Evolutionary conservation across 53 echinoderm and acorn worm genomes (phyloP).

Genomic region (Glandiceps talaboti): DNA sequence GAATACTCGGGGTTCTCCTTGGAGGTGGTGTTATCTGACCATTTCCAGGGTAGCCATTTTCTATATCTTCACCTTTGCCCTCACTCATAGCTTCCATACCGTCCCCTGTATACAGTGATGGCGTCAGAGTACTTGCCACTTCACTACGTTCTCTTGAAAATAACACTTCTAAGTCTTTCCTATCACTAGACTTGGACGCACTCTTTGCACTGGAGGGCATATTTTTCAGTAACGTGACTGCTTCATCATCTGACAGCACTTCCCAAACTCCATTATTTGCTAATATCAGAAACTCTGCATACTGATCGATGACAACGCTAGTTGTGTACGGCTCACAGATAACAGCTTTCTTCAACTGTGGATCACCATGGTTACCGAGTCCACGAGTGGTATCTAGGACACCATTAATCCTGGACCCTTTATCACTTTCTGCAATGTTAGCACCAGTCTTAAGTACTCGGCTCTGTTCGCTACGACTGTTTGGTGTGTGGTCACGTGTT

Average conservation of each 20-base stretch:
- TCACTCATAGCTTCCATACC: slow-evolving; percentile 8
- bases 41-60: neutral
- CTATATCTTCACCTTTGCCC: neutral
- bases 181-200: neutral
- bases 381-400: slow-evolving; percentile 91
- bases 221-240: slow-evolving; percentile 41
- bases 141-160: neutral
- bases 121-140: neutral
- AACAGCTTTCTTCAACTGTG: slow-evolving; percentile 69
- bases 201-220: neutral
- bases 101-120: slow-evolving; percentile 9
- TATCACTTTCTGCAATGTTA: slow-evolving; percentile 39
- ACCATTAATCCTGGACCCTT: slow-evolving; percentile 73
- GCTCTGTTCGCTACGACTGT: slow-evolving; percentile 37
- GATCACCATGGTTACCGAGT: slow-evolving; percentile 94
- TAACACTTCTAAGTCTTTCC: neutral
- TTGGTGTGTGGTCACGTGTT: slow-evolving; percentile 56
- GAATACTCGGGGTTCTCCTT: neutral
- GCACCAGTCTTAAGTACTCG: slow-evolving; percentile 56
- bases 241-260: slow-evolving; percentile 77
- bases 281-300: slow-evolving; percentile 81
- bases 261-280: slow-evolving; percentile 89
- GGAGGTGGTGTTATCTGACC: neutral
- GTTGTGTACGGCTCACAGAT: slow-evolving; percentile 77
- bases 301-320: slow-evolving; percentile 62